Conservation (phyloP, 2,888 invertebrate species). For the Diplolepis rosae region DNA sequence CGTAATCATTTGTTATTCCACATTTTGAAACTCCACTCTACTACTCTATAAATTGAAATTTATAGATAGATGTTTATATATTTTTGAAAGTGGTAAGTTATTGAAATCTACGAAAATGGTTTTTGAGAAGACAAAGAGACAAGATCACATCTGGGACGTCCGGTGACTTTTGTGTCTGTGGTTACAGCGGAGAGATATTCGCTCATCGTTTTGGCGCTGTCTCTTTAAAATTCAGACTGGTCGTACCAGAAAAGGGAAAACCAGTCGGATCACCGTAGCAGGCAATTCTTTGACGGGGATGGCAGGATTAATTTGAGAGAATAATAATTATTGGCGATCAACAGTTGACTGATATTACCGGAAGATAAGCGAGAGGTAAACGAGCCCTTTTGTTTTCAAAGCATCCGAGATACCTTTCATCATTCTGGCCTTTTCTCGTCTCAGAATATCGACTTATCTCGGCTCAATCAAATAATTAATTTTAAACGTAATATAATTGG, state of each 20-base stretch:
- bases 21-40: no score
- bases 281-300: conserved; percentile 45
- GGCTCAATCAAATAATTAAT: conserved; percentile 68
- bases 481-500: conserved; percentile 71
- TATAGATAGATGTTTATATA: conserved; percentile 21
- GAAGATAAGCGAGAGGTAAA: conserved; percentile 50
- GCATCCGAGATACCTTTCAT: conserved; percentile 44
- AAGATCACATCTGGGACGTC: conserved; percentile 10
- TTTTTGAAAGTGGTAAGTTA: conserved; percentile 32
- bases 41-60: no score
- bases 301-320: conserved; percentile 63
- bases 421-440: conserved; percentile 47
- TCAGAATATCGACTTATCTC: conserved; percentile 60
- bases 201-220: conserved; percentile 35
- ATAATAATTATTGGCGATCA: conserved; percentile 63
- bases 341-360: conserved; percentile 48
- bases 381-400: conserved; percentile 40
- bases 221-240: conserved; percentile 22
- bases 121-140: neutral
- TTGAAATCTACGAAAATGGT: neutral
- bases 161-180: neutral
- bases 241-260: conserved; percentile 29
- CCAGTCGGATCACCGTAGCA: conserved; percentile 10
- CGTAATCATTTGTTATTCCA: no score
- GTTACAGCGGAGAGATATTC: conserved; percentile 12